These are phyloP conservation scores for Felis chaus DNA, from an alignment of 2,113 vertebrate genomes.

Conservation along the genomic window DNA sequence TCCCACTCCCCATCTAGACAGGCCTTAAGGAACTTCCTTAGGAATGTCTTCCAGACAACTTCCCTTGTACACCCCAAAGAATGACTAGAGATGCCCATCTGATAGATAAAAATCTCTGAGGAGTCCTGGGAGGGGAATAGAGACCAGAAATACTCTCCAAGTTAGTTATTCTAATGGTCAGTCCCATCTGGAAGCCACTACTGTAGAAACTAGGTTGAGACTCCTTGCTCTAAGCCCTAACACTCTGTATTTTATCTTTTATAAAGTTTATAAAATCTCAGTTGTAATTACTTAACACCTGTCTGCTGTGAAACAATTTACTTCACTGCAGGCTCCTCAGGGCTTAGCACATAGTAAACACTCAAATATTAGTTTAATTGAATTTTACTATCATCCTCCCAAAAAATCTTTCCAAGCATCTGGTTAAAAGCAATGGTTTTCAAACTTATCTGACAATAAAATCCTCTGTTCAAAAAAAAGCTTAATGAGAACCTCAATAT, in stretches of 20 bases:
- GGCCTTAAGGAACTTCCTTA: not conserved
- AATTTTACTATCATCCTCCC: not conserved
- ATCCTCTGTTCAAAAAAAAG: constrained; percentile 10
- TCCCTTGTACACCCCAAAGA: not conserved
- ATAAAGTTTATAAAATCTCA: not conserved
- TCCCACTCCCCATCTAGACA: not conserved
- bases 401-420: not conserved
- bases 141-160: not conserved
- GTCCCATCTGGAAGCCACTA: not conserved
- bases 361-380: not conserved
- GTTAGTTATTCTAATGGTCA: not conserved
- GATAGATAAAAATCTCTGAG: not conserved
- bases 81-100: not conserved
- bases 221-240: not conserved
- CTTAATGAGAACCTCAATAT: not conserved
- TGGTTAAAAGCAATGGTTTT: constrained; percentile 26
- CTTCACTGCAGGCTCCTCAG: not conserved
- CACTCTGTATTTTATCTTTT: not conserved
- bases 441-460: constrained; percentile 8
- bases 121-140: not conserved
- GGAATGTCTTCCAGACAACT: not conserved
- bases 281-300: not conserved
- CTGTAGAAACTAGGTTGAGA: not conserved
- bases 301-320: not conserved
- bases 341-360: not conserved